Conservation (phyloP, 2,888 invertebrate species). For the Papilio gigon region DNA sequence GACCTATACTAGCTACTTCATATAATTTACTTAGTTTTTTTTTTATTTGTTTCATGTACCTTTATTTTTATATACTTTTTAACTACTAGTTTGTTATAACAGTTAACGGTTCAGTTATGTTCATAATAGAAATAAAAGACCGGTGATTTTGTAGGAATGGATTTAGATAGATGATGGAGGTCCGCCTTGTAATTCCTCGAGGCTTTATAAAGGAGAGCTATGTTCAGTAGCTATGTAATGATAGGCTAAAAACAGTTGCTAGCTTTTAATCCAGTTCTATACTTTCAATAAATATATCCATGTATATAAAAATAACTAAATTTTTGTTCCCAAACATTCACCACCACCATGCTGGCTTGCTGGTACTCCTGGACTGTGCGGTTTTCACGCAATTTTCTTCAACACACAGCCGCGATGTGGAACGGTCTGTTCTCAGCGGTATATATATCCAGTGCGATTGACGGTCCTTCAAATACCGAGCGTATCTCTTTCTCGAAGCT, state of each 20-base stretch:
- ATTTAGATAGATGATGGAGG: background rate
- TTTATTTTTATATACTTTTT: background rate
- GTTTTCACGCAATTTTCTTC: too few species aligned
- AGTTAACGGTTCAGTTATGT: background rate
- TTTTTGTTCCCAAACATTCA: too few species aligned
- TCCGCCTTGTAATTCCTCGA: slow-evolving; percentile 1
- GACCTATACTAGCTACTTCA: too few species aligned
- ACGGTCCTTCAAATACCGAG: too few species aligned
- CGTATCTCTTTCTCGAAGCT: too few species aligned
- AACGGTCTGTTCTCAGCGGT: too few species aligned
- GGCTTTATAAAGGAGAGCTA: slow-evolving; percentile 6
- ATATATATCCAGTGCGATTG: too few species aligned
- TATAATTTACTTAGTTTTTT: background rate
- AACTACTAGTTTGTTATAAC: background rate
- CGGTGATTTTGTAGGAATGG: background rate
- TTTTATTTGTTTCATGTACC: background rate
- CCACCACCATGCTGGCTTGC: too few species aligned
- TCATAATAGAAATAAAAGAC: background rate
- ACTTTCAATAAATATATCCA: background rate
- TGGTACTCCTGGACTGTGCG: too few species aligned
- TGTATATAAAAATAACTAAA: too few species aligned
- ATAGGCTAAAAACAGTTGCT: background rate
- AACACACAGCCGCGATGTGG: too few species aligned
- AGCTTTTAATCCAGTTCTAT: background rate
- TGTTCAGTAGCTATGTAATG: slow-evolving; percentile 4